Conservation (phyloP, 64 coral and sea anemone species). For the Exaiptasia diaphana region DNA sequence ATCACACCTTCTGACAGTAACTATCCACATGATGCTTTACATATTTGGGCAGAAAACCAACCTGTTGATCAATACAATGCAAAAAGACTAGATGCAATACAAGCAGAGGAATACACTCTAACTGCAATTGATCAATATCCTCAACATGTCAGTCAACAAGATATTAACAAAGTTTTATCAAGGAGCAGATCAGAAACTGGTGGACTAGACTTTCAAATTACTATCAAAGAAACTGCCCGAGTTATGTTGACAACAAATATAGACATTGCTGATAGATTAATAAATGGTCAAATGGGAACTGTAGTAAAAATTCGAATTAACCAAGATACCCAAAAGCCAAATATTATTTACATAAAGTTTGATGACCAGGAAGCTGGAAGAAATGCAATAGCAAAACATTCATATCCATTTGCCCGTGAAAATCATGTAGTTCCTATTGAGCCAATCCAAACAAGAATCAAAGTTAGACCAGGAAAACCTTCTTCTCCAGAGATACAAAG, state of each 20-base stretch:
- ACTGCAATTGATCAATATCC: slow-evolving; percentile 59
- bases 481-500: slow-evolving; percentile 81
- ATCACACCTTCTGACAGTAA: not conserved
- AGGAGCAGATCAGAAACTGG: slow-evolving; percentile 11
- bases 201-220: not conserved
- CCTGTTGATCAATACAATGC: slow-evolving; percentile 32
- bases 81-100: slow-evolving; percentile 29
- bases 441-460: slow-evolving; percentile 54
- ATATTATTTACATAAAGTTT: slow-evolving; percentile 39
- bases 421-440: slow-evolving; percentile 59
- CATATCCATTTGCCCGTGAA: slow-evolving; percentile 14
- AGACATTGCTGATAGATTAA: slow-evolving; percentile 28
- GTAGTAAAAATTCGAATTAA: slow-evolving; percentile 26
- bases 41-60: slow-evolving; percentile 59
- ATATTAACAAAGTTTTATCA: slow-evolving; percentile 15
- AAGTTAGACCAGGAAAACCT: slow-evolving; percentile 63
- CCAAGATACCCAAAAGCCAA: slow-evolving; percentile 16
- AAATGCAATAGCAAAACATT: slow-evolving; percentile 41
- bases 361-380: slow-evolving; percentile 48
- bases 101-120: slow-evolving; percentile 43
- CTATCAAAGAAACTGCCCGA: not conserved
- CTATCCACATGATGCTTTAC: slow-evolving; percentile 19
- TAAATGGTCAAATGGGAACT: slow-evolving; percentile 51
- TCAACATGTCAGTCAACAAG: slow-evolving; percentile 20
- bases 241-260: slow-evolving; percentile 21